Percentiles rank a stretch among this genome's conserved stretches.
Conservation (phyloP, 2,888 invertebrate species). For the Arrhopalites spinosus region DNA sequence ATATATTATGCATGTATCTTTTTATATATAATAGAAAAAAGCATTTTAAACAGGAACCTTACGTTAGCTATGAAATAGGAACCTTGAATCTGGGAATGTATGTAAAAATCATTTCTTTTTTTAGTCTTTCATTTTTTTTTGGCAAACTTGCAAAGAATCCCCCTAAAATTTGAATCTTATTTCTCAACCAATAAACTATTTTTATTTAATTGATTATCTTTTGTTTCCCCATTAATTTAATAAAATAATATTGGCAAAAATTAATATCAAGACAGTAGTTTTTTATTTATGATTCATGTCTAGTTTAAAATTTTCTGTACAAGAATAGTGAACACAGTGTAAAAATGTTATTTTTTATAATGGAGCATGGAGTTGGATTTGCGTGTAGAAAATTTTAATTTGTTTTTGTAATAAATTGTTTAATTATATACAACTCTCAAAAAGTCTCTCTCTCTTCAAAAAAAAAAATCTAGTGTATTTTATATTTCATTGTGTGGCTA, state of each 20-base stretch:
- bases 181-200: neutral
- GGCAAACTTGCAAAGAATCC: slow-evolving; percentile 27
- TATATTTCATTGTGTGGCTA: too few relatives aligned
- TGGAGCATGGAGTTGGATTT: too few relatives aligned
- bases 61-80: slow-evolving; percentile 60
- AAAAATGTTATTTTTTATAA: too few relatives aligned
- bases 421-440: too few relatives aligned
- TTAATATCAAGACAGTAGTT: too few relatives aligned
- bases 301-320: too few relatives aligned
- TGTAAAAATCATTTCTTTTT: slow-evolving; percentile 36
- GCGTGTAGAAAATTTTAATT: too few relatives aligned
- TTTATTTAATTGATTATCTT: slow-evolving; percentile 2
- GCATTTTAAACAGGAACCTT: slow-evolving; percentile 61
- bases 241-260: neutral
- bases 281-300: too few relatives aligned
- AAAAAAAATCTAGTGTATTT: too few relatives aligned
- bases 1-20: slow-evolving; percentile 39
- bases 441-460: too few relatives aligned
- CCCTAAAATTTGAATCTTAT: neutral
- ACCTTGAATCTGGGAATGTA: slow-evolving; percentile 60
- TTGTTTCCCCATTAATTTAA: neutral
- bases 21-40: slow-evolving; percentile 58
- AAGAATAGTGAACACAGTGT: too few relatives aligned
- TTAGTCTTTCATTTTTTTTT: slow-evolving; percentile 10
- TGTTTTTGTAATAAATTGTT: too few relatives aligned